These are phyloP conservation scores for Apaloderma vittatum DNA, from an alignment of 2,113 vertebrate genomes.

Conservation along the genomic window DNA sequence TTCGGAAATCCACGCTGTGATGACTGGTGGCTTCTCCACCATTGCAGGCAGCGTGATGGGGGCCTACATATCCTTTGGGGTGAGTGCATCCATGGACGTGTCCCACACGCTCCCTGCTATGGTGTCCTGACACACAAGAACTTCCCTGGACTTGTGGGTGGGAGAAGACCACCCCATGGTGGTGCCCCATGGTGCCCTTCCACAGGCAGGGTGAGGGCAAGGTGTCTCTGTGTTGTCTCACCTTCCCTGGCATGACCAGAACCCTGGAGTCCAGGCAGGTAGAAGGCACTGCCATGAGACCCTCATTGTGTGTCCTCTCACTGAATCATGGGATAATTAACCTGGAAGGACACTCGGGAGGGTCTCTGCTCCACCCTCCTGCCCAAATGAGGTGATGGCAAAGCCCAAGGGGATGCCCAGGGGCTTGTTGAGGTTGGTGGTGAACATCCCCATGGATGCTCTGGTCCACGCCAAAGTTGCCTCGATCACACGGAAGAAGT, in stretches of 20 bases:
- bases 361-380: not conserved
- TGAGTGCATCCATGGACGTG: conserved; percentile 53
- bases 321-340: not conserved
- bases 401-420: not conserved
- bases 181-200: not conserved
- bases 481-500: not conserved
- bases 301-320: accelerated
- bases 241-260: not conserved
- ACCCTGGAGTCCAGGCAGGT: not conserved
- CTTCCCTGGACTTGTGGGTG: not conserved
- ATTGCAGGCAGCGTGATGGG: conserved; percentile 96
- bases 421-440: not conserved
- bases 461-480: not conserved
- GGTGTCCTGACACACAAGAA: not conserved
- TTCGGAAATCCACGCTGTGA: conserved; percentile 94
- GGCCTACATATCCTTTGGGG: conserved; percentile 94
- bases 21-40: conserved; percentile 94
- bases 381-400: not conserved
- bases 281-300: not conserved
- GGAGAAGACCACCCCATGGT: not conserved
- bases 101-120: not conserved
- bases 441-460: not conserved
- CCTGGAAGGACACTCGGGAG: not conserved
- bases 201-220: not conserved
- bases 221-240: not conserved